A percentile compares a stretch with the other conserved stretches of the same genome.
Evolutionary conservation across 2,888 invertebrate species (phyloP).

Genomic region (Eilema sororculum): DNA sequence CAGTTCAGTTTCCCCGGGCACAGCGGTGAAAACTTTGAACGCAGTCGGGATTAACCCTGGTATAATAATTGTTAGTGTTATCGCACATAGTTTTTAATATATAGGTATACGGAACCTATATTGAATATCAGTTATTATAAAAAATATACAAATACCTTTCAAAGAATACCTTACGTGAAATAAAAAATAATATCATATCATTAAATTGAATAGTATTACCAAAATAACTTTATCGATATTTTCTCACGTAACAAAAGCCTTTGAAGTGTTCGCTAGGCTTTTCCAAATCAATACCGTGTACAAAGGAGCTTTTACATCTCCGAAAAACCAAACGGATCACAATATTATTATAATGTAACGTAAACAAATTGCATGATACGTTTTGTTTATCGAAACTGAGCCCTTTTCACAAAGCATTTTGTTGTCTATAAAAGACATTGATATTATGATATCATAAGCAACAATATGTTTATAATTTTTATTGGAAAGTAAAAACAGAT

Average conservation of each 20-base stretch:
- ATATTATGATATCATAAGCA: not conserved
- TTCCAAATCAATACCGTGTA: constrained; percentile 61
- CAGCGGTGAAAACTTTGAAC: no score
- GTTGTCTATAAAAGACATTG: constrained; percentile 7
- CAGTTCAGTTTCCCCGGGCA: no score
- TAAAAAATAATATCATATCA: constrained; percentile 26
- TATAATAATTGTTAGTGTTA: no score
- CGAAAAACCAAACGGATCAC: constrained; percentile 56
- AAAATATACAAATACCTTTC: not conserved
- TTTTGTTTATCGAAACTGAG: constrained; percentile 15
- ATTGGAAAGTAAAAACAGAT: no score
- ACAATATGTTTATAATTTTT: no score
- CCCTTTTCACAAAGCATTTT: constrained; percentile 10
- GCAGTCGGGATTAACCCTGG: no score
- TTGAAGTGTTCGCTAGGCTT: constrained; percentile 60
- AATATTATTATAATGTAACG: constrained; percentile 56
- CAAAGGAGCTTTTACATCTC: constrained; percentile 57
- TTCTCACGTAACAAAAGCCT: constrained; percentile 54
- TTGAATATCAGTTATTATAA: no score
- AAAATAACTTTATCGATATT: constrained; percentile 45
- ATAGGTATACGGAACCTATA: no score
- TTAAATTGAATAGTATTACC: constrained; percentile 33
- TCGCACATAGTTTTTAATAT: no score
- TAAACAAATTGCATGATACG: constrained; percentile 27
- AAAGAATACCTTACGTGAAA: not conserved